Evolutionary conservation across 2,888 invertebrate genomes (phyloP).

Genomic region (Alcis repandata): DNA sequence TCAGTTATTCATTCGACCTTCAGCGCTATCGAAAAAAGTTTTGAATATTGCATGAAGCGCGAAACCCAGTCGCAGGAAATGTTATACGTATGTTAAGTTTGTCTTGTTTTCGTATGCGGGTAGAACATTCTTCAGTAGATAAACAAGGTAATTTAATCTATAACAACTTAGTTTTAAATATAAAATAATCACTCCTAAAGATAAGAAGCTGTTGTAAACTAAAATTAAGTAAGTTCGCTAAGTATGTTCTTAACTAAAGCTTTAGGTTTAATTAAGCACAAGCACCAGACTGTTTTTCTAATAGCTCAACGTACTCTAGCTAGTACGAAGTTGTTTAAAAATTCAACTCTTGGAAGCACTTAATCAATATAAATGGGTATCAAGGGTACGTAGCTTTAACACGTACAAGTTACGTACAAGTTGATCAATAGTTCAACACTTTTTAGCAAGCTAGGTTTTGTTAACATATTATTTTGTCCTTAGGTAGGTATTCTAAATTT

Average conservation of each 20-base stretch:
- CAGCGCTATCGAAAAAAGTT: constrained; percentile 56
- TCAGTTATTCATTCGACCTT: constrained; percentile 26
- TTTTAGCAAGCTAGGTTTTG: too few species aligned
- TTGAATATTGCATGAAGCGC: constrained; percentile 69
- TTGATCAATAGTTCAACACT: too few species aligned
- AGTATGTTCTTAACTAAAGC: too few species aligned
- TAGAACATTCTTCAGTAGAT: constrained; percentile 12
- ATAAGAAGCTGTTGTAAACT: not conserved
- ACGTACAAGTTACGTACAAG: too few species aligned
- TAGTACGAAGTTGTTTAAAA: not conserved
- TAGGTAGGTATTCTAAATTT: too few species aligned
- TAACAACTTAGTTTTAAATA: not conserved
- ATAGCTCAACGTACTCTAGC: too few species aligned
- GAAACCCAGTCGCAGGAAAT: constrained; percentile 54
- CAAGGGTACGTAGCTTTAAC: too few species aligned
- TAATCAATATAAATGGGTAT: not conserved
- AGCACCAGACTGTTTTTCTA: too few species aligned
- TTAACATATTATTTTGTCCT: too few species aligned
- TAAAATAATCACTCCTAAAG: not conserved
- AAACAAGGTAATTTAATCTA: constrained; percentile 17
- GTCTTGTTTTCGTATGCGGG: constrained; percentile 33
- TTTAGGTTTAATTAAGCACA: too few species aligned
- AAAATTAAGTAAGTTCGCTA: not conserved
- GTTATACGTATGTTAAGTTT: constrained; percentile 48
- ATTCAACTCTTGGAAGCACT: not conserved